Base-by-base conservation (phyloP, 2,113 vertebrate genomes). In the Cettia cetti region DNA sequence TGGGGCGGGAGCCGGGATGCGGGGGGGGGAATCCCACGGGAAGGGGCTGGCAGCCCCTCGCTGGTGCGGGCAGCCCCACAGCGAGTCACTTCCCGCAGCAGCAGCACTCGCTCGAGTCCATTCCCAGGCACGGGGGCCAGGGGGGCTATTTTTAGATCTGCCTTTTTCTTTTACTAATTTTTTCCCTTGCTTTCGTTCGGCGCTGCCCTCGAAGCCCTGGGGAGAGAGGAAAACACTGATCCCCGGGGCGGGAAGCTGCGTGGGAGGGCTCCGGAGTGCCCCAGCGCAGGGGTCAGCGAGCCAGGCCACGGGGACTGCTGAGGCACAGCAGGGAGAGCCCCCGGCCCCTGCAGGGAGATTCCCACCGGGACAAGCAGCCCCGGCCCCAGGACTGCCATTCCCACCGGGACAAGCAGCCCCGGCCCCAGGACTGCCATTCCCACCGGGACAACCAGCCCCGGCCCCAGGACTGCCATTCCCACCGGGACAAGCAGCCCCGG, bases 251-350 rank as follows among this genome's bases (percentile, higher is more conserved):
- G 53, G 87, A 80, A 49, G 56, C 26, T 35, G 57, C 0, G 7
- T 24, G 18, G 63, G 70, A 82, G 63, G 40, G 39, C 31, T 47
- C 11, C 1, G 68, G 68, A 72, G 35, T 4, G 10, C 15, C 87
- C 24, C 31, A 9, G 4, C 0, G 0, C 31, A 13, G 31, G 40
- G 49, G 45, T 8, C 2, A 0, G 24, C 0, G 1, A 30, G 49
- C 8, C 0, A 2, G n/a, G 35, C 59, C 28, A 0, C 2, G 1
- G 52, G 27, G 33, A 18, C 28, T 18, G 15, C 40, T 30, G 31
- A 3, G 27, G 35, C 39, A 18, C 35, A n/a, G 40, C 9, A 1
- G 9, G 21, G 76, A 56, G 4, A 56, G 5, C 7, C 50, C 10
- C 24, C 0, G 52, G 24, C 10, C n/a, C 24, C 23, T 8, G 15